phyloP scores from a whole-genome alignment of 2,888 invertebrate species.

The Parascotia fuliginaria region DNA sequence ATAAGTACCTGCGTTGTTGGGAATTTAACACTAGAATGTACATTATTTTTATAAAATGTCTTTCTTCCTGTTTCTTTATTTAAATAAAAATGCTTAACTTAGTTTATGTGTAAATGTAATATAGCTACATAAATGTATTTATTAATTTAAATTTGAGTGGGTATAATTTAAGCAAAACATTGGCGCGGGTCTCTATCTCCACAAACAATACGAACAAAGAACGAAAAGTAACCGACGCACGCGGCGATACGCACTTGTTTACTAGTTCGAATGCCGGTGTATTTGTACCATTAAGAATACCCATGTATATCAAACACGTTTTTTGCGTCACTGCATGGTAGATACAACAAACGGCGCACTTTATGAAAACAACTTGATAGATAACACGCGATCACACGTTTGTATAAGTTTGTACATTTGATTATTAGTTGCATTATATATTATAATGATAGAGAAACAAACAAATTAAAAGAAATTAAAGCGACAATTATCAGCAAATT shows the following conservation, averaged over 20 bases:
- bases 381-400: conserved; percentile 45
- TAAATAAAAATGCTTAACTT: too few species aligned
- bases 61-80: too few species aligned
- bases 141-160: conserved; percentile 1
- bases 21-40: too few species aligned
- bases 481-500: conserved; percentile 49
- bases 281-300: conserved; percentile 39
- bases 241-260: conserved; percentile 43
- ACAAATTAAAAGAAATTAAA: conserved; percentile 23
- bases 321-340: conserved; percentile 53
- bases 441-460: conserved; percentile 24
- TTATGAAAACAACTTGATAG: conserved; percentile 59
- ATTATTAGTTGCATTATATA: background rate
- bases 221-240: conserved; percentile 19
- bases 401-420: conserved; percentile 17
- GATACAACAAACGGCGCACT: conserved; percentile 39
- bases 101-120: too few species aligned
- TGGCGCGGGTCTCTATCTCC: conserved; percentile 2
- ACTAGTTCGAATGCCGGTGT: conserved; percentile 34
- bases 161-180: conserved; percentile 12
- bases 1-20: too few species aligned
- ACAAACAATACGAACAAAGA: conserved; percentile 28
- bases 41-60: too few species aligned
- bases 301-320: conserved; percentile 36
- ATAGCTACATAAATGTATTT: background rate